A percentile compares a stretch with the other conserved stretches of the same genome.
phyloP scores from a whole-genome alignment of 2,113 vertebrate species.

The Anas platyrhynchos region DNA sequence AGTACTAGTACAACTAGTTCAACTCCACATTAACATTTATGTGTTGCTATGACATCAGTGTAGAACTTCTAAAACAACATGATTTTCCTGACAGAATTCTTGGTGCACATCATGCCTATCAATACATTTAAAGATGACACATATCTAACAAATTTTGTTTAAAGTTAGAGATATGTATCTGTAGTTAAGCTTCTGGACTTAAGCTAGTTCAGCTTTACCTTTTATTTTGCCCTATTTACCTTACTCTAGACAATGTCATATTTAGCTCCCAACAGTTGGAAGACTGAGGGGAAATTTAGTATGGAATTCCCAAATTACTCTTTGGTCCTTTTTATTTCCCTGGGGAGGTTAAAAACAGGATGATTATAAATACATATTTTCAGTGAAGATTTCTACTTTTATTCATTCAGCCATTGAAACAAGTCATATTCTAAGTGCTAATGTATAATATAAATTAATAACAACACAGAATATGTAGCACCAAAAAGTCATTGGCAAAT shows the following conservation, averaged over 20 bases:
- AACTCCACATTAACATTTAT: neutral
- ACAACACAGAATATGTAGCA: neutral
- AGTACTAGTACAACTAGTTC: neutral
- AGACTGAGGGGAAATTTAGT: neutral
- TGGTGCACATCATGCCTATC: neutral
- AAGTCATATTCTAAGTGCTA: neutral
- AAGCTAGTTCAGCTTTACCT: neutral
- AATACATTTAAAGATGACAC: neutral
- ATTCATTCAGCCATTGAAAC: neutral
- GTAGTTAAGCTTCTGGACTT: neutral
- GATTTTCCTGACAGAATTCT: neutral
- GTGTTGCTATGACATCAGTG: neutral
- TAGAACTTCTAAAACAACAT: neutral
- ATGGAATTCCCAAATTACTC: neutral
- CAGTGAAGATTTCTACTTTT: neutral
- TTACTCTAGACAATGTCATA: neutral
- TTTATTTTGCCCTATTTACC: neutral
- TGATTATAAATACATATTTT: neutral
- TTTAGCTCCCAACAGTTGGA: neutral
- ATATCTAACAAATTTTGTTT: neutral
- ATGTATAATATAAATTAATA: neutral
- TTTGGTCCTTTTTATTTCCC: neutral
- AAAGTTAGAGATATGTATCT: neutral
- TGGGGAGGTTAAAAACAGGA: neutral
- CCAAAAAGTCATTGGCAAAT: neutral